Conservation (phyloP, 2,888 invertebrate genomes). For the Acrocera orbiculus region DNA sequence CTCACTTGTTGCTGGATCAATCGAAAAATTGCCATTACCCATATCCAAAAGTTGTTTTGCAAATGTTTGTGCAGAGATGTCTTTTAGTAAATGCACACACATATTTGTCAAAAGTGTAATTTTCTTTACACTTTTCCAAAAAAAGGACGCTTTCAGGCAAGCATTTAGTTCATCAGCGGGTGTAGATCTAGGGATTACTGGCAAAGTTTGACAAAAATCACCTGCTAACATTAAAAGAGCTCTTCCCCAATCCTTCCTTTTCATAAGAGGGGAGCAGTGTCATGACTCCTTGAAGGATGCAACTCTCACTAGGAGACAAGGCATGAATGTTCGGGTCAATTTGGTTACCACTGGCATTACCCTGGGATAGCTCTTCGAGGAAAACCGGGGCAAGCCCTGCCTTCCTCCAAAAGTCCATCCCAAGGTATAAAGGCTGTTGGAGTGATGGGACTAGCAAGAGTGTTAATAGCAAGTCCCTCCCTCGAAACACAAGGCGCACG, state of each 20-base stretch:
- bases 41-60: slow-evolving; percentile 10
- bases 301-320: too few relatives aligned
- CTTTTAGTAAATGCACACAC: slow-evolving; percentile 10
- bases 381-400: too few relatives aligned
- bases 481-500: too few relatives aligned
- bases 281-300: too few relatives aligned
- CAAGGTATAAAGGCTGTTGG: too few relatives aligned
- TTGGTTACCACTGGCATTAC: too few relatives aligned
- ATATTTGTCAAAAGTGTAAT: slow-evolving; percentile 11
- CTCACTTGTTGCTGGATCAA: slow-evolving; percentile 12
- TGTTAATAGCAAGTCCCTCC: too few relatives aligned
- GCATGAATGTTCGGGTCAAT: too few relatives aligned
- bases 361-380: too few relatives aligned
- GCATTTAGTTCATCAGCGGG: slow-evolving; percentile 16
- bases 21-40: slow-evolving; percentile 14
- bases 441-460: too few relatives aligned
- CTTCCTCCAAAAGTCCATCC: too few relatives aligned
- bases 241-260: slow-evolving; percentile 13
- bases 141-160: slow-evolving; percentile 12
- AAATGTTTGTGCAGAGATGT: slow-evolving; percentile 8
- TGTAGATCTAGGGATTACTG: slow-evolving; percentile 15
- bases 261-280: too few relatives aligned
- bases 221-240: slow-evolving; percentile 15
- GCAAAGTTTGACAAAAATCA: slow-evolving; percentile 19
- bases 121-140: slow-evolving; percentile 10